Percentiles rank a stretch among this genome's conserved stretches.
Conservation (phyloP, 1,140 invertebrate species). For the Drosophila azteca region DNA sequence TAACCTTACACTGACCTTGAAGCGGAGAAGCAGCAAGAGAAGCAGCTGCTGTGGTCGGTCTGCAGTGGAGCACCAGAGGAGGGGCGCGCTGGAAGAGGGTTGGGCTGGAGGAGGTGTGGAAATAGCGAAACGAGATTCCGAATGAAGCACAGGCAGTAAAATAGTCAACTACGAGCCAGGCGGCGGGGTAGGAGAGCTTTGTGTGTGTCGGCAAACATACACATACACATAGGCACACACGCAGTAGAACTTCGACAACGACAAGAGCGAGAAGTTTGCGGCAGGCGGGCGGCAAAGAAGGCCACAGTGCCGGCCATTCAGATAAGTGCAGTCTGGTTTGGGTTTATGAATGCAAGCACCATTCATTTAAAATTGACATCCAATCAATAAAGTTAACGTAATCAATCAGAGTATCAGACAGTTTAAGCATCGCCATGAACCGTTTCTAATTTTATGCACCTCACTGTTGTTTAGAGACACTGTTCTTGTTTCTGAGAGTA, state of each 20-base stretch:
- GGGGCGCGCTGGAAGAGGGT: slow-evolving; percentile 4
- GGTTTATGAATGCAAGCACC: not conserved
- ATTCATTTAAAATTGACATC: not conserved
- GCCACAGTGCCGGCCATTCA: slow-evolving; percentile 25
- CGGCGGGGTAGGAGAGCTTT: too few species aligned
- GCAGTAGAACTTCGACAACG: slow-evolving; percentile 22
- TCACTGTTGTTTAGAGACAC: slow-evolving; percentile 38
- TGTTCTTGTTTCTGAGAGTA: slow-evolving; percentile 15
- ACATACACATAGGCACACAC: too few species aligned
- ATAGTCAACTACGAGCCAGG: not conserved
- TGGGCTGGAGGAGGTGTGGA: slow-evolving; percentile 7
- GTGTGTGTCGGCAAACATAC: too few species aligned
- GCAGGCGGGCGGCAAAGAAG: slow-evolving; percentile 47
- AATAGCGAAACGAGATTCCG: slow-evolving; percentile 59
- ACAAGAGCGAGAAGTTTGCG: slow-evolving; percentile 53
- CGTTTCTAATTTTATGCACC: slow-evolving; percentile 44
- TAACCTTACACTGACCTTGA: slow-evolving; percentile 80
- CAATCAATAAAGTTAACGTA: not conserved
- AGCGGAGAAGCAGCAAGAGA: slow-evolving; percentile 61
- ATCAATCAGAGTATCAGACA: slow-evolving; percentile 7
- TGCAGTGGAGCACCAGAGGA: slow-evolving; percentile 14
- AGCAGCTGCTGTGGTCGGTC: slow-evolving; percentile 47
- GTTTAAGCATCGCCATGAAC: not conserved
- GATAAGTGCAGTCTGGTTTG: slow-evolving; percentile 20
- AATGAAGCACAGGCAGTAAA: slow-evolving; percentile 27